A percentile compares a stretch with the other conserved stretches of the same genome.
These are phyloP conservation scores for Alligator sinensis DNA, from an alignment of 2,113 vertebrate species.

Conservation along the genomic window DNA sequence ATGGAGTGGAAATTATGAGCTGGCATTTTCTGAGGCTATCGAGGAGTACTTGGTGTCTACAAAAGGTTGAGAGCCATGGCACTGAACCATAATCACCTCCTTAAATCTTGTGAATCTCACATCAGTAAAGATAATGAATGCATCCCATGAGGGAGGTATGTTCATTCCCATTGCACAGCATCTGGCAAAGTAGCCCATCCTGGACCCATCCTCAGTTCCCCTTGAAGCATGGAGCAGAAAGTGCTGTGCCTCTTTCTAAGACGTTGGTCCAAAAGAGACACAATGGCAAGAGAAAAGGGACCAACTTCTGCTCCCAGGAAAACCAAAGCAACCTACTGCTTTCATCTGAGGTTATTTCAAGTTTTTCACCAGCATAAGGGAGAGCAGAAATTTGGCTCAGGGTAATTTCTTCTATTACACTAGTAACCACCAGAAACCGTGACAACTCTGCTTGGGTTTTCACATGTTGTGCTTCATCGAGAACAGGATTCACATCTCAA, in stretches of 20 bases:
- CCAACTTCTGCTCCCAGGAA: not conserved
- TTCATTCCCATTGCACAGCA: not conserved
- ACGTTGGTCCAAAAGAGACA: not conserved
- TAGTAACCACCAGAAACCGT: not conserved
- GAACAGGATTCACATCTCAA: not conserved
- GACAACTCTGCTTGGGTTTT: not conserved
- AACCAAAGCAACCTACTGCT: not conserved
- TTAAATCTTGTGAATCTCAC: too few species aligned
- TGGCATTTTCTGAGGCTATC: too few species aligned
- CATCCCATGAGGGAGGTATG: too few species aligned
- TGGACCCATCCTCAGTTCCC: not conserved
- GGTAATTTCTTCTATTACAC: constrained; percentile 25
- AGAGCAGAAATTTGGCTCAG: not conserved
- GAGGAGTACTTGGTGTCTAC: too few species aligned
- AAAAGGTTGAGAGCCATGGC: too few species aligned
- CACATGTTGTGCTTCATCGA: not conserved
- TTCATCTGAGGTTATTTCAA: not conserved
- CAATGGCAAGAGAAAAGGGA: not conserved
- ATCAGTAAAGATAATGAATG: too few species aligned
- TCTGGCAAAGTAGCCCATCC: not conserved
- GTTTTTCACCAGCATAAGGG: not conserved
- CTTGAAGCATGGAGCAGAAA: not conserved
- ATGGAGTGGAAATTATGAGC: too few species aligned
- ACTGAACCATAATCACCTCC: too few species aligned
- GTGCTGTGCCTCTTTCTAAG: not conserved